phyloP scores from a whole-genome alignment of 2,113 vertebrate species.

The Pituophis catenifer region DNA sequence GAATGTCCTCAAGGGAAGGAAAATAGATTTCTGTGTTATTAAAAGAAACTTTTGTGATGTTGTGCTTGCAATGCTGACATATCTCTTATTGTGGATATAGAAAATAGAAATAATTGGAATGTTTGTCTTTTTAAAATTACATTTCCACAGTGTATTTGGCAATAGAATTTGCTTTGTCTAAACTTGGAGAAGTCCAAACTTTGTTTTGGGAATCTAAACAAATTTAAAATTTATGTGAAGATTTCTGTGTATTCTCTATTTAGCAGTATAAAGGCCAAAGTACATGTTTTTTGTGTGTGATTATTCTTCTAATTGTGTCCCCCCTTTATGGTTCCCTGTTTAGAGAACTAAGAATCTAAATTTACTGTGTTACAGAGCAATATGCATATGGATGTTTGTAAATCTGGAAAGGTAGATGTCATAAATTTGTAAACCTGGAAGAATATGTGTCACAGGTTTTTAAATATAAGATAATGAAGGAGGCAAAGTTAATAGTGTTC shows the following conservation, averaged over 20 bases:
- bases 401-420: background rate
- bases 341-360: background rate
- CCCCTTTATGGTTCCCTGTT: background rate
- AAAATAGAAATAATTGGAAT: background rate
- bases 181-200: background rate
- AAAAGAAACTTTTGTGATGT: background rate
- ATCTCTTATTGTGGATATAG: background rate
- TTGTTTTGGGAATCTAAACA: background rate
- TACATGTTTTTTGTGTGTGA: background rate
- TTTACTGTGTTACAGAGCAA: background rate
- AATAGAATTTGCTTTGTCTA: background rate
- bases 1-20: background rate
- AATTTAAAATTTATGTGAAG: background rate
- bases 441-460: background rate
- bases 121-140: background rate
- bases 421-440: constrained; percentile 16
- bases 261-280: background rate
- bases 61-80: background rate
- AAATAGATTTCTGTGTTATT: background rate
- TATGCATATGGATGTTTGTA: background rate
- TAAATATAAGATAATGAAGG: background rate
- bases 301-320: background rate
- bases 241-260: background rate
- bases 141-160: background rate
- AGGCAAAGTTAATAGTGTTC: background rate